A percentile compares a stretch with the other conserved stretches of the same genome.
Conservation (phyloP, 2,113 vertebrate species). For the Anhinga rufa region DNA sequence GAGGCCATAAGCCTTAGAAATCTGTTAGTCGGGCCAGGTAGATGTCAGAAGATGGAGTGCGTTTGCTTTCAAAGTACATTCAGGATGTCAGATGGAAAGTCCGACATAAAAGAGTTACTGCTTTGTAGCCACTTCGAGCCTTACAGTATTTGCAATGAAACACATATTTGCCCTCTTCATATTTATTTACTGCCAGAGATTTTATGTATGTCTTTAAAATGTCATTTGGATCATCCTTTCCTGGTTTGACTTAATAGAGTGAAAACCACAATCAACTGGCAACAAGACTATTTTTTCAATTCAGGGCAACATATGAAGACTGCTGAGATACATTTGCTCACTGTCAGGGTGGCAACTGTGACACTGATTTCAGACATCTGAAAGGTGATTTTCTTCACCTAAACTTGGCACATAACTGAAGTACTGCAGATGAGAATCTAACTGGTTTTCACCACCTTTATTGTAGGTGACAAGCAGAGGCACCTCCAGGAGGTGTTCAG, state of each 20-base stretch:
- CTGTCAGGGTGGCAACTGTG: background rate
- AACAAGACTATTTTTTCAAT: background rate
- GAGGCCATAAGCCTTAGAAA: background rate
- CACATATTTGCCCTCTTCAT: background rate
- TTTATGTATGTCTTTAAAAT: background rate
- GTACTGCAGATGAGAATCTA: background rate
- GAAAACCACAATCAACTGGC: background rate
- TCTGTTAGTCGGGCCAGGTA: background rate
- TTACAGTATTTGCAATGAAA: background rate
- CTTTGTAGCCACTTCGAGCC: background rate
- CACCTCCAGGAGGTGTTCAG: background rate
- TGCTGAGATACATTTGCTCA: background rate
- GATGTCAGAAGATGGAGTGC: background rate
- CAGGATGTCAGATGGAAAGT: background rate
- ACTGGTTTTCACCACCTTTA: background rate
- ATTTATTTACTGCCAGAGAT: background rate
- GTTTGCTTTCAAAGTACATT: background rate
- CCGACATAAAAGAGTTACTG: background rate
- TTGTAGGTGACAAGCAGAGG: background rate
- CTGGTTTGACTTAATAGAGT: background rate
- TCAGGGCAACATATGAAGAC: background rate
- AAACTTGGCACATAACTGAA: background rate
- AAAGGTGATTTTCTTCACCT: background rate
- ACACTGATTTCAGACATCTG: background rate
- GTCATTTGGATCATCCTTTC: background rate